Percentiles rank a stretch among this genome's conserved stretches.
Evolutionary conservation across 2,113 vertebrate species (phyloP).

Genomic region (Eptatretus burgeri): DNA sequence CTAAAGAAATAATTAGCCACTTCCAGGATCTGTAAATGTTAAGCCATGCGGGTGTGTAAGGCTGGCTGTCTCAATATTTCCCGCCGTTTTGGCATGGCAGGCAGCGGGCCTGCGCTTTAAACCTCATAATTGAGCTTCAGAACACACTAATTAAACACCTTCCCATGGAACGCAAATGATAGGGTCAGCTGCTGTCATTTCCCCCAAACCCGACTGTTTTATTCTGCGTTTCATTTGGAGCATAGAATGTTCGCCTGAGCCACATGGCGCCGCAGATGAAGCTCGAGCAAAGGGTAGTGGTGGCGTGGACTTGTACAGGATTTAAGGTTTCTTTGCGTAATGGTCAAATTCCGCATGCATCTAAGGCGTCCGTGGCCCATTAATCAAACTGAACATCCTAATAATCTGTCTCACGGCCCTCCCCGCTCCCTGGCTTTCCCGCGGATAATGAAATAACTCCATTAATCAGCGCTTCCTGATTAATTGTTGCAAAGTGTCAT

Average conservation of each 20-base stretch:
- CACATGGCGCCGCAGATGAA: too few species aligned
- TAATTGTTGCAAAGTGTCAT: slow-evolving; percentile 63
- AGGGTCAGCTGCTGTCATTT: neutral
- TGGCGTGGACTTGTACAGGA: slow-evolving; percentile 85
- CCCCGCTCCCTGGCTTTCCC: slow-evolving; percentile 2
- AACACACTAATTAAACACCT: slow-evolving; percentile 6
- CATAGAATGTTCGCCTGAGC: too few species aligned
- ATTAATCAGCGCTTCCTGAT: slow-evolving; percentile 54
- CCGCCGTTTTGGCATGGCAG: neutral
- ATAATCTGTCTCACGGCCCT: slow-evolving; percentile 3
- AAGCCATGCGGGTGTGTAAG: neutral
- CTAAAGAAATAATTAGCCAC: too few species aligned
- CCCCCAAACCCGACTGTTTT: too few species aligned
- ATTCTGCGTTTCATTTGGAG: too few species aligned
- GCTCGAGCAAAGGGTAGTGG: slow-evolving; percentile 39
- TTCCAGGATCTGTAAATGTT: too few species aligned
- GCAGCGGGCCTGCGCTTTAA: neutral
- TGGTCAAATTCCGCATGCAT: slow-evolving; percentile 2
- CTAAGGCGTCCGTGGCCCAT: neutral
- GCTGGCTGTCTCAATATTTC: slow-evolving; percentile 3
- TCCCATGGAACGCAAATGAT: slow-evolving; percentile 3
- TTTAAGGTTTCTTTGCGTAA: slow-evolving; percentile 90
- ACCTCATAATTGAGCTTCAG: slow-evolving; percentile 4
- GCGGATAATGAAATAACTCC: slow-evolving; percentile 39
- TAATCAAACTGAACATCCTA: slow-evolving; percentile 5